Evolutionary conservation across 2,113 vertebrate species (phyloP).

Genomic region (Tetrao urogallus): DNA sequence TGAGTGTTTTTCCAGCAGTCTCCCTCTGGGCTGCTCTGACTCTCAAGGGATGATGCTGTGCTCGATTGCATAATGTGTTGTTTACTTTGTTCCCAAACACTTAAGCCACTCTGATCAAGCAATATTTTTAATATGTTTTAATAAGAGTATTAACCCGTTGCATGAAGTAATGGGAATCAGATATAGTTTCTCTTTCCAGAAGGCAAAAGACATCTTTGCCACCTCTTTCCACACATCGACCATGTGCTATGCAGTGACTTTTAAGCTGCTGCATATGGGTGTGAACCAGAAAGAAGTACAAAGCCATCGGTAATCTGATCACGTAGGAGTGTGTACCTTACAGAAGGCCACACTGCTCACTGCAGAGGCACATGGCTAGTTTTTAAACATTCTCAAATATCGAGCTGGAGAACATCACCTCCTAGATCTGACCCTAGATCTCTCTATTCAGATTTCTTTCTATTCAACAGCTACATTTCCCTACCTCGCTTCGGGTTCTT

Average conservation of each 20-base stretch:
- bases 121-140: not conserved
- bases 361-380: constrained; percentile 16
- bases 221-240: not conserved
- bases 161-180: not conserved
- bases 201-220: not conserved
- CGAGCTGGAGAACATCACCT: constrained; percentile 1
- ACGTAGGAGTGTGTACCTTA: not conserved
- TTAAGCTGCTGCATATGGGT: not conserved
- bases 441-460: not conserved
- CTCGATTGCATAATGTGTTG: not conserved
- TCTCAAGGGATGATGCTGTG: not conserved
- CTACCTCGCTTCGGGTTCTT: not conserved
- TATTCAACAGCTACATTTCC: not conserved
- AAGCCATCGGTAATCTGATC: not conserved
- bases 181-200: not conserved
- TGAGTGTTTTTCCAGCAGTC: not conserved
- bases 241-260: not conserved
- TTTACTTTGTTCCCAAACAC: not conserved
- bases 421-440: constrained; percentile 44
- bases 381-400: constrained; percentile 55
- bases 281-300: constrained; percentile 13
- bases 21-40: not conserved
- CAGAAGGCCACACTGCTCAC: not conserved
- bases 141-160: not conserved
- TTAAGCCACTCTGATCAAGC: not conserved